Percentiles rank a stretch among this genome's conserved stretches.
Evolutionary conservation across 92 coral and sea anemone species (phyloP).

Genomic region (Hydrozoanthus gracilis): DNA sequence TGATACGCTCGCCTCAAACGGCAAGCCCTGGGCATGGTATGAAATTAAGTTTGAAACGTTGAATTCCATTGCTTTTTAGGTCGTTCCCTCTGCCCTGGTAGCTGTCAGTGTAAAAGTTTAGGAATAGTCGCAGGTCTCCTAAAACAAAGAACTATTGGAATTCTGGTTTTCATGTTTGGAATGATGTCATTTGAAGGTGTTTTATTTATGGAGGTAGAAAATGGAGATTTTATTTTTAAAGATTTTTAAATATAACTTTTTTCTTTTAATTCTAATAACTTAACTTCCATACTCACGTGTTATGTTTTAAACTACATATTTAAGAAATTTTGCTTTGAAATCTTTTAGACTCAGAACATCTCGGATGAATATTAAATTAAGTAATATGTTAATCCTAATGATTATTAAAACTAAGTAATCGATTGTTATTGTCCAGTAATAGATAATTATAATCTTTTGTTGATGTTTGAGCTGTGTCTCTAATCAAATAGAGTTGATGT

Average conservation of each 20-base stretch:
- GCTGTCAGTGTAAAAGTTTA: slow-evolving; percentile 38
- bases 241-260: background rate
- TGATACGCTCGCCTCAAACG: no score
- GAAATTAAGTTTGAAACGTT: no score
- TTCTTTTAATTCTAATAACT: background rate
- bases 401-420: no score
- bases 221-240: background rate
- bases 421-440: no score
- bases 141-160: background rate
- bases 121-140: background rate
- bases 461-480: no score
- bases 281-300: background rate
- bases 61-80: background rate
- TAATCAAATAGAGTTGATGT: no score
- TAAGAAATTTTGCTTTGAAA: background rate
- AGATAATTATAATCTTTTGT: no score
- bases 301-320: background rate
- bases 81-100: slow-evolving; percentile 4
- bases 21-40: no score
- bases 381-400: no score
- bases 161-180: slow-evolving; percentile 5
- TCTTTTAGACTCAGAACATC: background rate
- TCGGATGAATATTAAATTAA: no score
- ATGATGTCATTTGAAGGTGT: slow-evolving; percentile 16
- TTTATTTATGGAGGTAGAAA: slow-evolving; percentile 3